Evolutionary conservation across 1,140 invertebrate genomes (phyloP).

Genomic region (Meloidogyne exigua): DNA sequence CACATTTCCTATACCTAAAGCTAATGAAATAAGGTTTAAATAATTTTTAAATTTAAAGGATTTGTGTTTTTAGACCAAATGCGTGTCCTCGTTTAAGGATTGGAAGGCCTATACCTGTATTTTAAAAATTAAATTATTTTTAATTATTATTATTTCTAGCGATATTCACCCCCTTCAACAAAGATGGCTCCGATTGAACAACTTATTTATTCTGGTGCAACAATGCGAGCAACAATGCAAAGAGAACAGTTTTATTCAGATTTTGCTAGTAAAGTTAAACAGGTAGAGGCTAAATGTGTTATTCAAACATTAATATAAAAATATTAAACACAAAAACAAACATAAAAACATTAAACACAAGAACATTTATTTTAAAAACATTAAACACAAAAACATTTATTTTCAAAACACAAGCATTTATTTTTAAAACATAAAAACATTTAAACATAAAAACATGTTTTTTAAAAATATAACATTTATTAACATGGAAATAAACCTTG

Average conservation of each 20-base stretch:
- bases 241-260: background rate
- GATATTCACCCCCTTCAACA: slow-evolving; percentile 12
- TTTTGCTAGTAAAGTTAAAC: slow-evolving; percentile 2
- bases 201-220: slow-evolving; percentile 5
- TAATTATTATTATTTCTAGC: background rate
- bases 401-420: no score
- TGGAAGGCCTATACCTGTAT: slow-evolving; percentile 41
- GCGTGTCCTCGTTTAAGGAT: slow-evolving; percentile 42
- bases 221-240: slow-evolving; percentile 14
- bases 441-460: no score
- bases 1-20: slow-evolving; percentile 36
- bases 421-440: no score
- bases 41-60: background rate
- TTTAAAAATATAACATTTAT: no score
- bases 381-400: no score
- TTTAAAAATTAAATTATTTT: background rate
- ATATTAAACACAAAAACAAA: no score
- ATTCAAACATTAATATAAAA: no score
- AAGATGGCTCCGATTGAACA: slow-evolving; percentile 2
- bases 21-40: slow-evolving; percentile 28
- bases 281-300: background rate
- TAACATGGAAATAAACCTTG: background rate
- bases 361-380: no score
- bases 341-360: no score
- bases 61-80: slow-evolving; percentile 21